A percentile compares a stretch with the other conserved stretches of the same genome.
Conservation (phyloP, 1,140 invertebrate species). For the Lasaia peninsularis region DNA sequence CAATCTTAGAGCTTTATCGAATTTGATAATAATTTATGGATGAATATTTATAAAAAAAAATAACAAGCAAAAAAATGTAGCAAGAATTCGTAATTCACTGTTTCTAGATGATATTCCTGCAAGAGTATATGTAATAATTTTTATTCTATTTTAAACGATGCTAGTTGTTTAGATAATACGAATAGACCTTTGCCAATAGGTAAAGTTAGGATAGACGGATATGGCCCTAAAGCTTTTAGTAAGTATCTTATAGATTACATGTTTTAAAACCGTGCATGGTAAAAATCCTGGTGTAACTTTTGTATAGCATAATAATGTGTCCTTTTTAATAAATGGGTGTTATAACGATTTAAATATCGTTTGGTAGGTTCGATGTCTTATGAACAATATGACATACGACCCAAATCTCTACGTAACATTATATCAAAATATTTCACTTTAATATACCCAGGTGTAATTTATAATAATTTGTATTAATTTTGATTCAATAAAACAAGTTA, state of each 20-base stretch:
- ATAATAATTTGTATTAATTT: no score
- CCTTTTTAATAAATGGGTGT: slow-evolving; percentile 32
- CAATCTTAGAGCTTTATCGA: slow-evolving; percentile 76
- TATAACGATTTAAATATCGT: slow-evolving; percentile 9
- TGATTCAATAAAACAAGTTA: no score
- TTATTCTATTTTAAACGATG: slow-evolving; percentile 69
- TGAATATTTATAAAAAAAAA: slow-evolving; percentile 63
- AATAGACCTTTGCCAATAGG: slow-evolving; percentile 41
- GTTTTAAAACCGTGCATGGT: slow-evolving; percentile 51
- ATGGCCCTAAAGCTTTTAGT: slow-evolving; percentile 66
- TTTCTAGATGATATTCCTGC: slow-evolving; percentile 57
- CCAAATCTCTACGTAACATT: background rate
- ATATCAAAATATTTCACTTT: background rate
- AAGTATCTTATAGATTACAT: slow-evolving; percentile 56
- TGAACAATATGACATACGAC: slow-evolving; percentile 20
- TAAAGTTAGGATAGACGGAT: slow-evolving; percentile 42
- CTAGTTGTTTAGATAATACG: slow-evolving; percentile 57
- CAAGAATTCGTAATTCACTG: slow-evolving; percentile 53
- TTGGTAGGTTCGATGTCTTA: slow-evolving; percentile 35
- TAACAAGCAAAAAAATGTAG: slow-evolving; percentile 46
- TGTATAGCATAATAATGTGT: slow-evolving; percentile 64
- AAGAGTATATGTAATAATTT: slow-evolving; percentile 56
- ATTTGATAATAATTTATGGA: slow-evolving; percentile 76
- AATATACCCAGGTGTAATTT: no score
- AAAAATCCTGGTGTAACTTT: slow-evolving; percentile 58